These are phyloP conservation scores for Dryadula phaetusa DNA, from an alignment of 2,888 invertebrate genomes.

Conservation along the genomic window DNA sequence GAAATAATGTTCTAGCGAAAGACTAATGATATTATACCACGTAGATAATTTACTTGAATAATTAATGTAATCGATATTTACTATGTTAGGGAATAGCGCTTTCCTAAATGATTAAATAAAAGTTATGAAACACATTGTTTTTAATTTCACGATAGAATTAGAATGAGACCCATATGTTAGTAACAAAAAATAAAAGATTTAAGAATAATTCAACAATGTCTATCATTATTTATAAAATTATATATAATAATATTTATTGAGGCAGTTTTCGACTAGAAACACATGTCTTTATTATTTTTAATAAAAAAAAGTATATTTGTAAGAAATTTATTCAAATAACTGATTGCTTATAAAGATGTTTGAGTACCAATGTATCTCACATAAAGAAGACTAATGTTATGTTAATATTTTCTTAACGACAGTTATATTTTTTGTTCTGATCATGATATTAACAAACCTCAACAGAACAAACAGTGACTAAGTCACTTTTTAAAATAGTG, in stretches of 20 bases:
- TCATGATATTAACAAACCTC: slow-evolving; percentile 28
- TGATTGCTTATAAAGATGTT: slow-evolving; percentile 38
- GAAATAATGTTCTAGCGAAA: slow-evolving; percentile 68
- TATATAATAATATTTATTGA: not conserved
- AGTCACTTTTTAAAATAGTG: slow-evolving; percentile 25
- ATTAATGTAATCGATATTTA: slow-evolving; percentile 71
- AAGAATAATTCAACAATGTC: not conserved
- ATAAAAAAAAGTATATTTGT: slow-evolving; percentile 21
- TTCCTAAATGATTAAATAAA: slow-evolving; percentile 61
- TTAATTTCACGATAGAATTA: slow-evolving; percentile 34
- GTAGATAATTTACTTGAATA: slow-evolving; percentile 65
- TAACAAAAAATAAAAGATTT: not conserved
- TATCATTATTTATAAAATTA: not conserved
- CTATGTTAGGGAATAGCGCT: slow-evolving; percentile 70
- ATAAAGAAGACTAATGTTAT: slow-evolving; percentile 15
- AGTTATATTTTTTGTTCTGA: slow-evolving; percentile 29
- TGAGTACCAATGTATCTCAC: slow-evolving; percentile 33
- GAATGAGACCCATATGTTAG: not conserved
- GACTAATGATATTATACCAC: slow-evolving; percentile 67
- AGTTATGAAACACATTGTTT: slow-evolving; percentile 43
- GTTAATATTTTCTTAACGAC: slow-evolving; percentile 32
- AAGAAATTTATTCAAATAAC: slow-evolving; percentile 42
- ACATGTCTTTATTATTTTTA: not conserved
- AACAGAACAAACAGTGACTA: slow-evolving; percentile 35
- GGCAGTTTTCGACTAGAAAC: not conserved